Conservation (phyloP, 2,797 vertebrate species). For the Bufotes viridis region DNA sequence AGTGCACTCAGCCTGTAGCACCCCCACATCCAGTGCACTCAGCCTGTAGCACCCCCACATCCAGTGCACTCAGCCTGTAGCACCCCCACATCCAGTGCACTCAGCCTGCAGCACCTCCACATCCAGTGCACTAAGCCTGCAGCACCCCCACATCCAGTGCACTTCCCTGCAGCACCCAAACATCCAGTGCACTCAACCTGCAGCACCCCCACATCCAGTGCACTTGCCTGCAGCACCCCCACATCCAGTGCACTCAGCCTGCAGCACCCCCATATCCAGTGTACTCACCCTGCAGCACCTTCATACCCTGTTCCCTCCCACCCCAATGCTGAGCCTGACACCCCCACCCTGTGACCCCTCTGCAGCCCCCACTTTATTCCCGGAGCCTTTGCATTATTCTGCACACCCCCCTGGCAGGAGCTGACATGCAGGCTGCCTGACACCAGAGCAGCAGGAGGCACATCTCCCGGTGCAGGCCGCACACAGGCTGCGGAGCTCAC, state of each 20-base stretch:
- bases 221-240: background rate
- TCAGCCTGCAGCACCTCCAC: background rate
- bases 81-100: too few relatives aligned
- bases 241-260: background rate
- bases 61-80: background rate
- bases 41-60: too few relatives aligned
- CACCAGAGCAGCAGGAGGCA: background rate
- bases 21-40: too few relatives aligned
- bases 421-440: background rate
- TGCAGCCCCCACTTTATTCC: too few relatives aligned
- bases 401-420: background rate
- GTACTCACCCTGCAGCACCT: too few relatives aligned
- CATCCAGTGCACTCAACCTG: background rate
- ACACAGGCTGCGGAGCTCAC: background rate
- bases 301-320: too few relatives aligned
- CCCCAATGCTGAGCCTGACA: too few relatives aligned
- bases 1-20: too few relatives aligned
- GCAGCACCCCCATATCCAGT: too few relatives aligned
- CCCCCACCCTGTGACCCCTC: too few relatives aligned
- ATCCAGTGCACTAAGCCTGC: background rate
- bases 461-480: conserved; percentile 21
- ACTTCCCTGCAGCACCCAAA: background rate
- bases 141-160: background rate
- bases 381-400: too few relatives aligned
- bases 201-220: background rate